A percentile compares a stretch with the other conserved stretches of the same genome.
Evolutionary conservation across 2,113 vertebrate species (phyloP).

Genomic region (Zosterops japonicus): DNA sequence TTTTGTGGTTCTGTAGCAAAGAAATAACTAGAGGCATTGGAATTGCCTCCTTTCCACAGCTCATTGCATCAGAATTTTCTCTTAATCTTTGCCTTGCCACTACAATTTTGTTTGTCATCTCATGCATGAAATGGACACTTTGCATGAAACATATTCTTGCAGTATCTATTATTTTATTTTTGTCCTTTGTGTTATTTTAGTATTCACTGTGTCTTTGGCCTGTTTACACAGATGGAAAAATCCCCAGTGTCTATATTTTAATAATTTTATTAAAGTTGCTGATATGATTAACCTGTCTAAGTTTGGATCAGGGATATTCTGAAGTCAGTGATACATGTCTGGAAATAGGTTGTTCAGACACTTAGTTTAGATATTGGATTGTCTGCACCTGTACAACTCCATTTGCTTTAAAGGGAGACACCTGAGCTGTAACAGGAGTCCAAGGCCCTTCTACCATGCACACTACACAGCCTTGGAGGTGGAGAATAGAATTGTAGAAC

Average conservation of each 20-base stretch:
- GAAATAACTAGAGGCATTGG: neutral
- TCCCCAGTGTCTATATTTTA: neutral
- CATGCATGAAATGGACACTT: neutral
- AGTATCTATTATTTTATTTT: neutral
- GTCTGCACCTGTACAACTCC: neutral
- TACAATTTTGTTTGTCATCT: slow-evolving; percentile 17
- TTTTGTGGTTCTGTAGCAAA: neutral
- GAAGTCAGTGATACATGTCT: neutral
- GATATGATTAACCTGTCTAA: neutral
- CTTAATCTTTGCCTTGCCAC: neutral
- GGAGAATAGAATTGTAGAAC: neutral
- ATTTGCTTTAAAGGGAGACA: neutral
- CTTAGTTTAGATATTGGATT: neutral
- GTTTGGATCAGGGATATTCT: neutral
- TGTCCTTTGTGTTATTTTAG: neutral
- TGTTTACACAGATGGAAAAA: neutral
- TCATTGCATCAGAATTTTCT: slow-evolving; percentile 23
- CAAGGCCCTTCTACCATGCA: too few species aligned
- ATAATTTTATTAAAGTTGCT: neutral
- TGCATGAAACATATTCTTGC: neutral
- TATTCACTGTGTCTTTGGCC: neutral
- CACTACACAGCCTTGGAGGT: neutral
- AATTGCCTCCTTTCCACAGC: neutral
- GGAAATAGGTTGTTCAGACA: neutral
- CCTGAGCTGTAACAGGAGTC: neutral